Base-by-base conservation (phyloP, 2,797 vertebrate genomes). In the Ptychadena robeensis region DNA sequence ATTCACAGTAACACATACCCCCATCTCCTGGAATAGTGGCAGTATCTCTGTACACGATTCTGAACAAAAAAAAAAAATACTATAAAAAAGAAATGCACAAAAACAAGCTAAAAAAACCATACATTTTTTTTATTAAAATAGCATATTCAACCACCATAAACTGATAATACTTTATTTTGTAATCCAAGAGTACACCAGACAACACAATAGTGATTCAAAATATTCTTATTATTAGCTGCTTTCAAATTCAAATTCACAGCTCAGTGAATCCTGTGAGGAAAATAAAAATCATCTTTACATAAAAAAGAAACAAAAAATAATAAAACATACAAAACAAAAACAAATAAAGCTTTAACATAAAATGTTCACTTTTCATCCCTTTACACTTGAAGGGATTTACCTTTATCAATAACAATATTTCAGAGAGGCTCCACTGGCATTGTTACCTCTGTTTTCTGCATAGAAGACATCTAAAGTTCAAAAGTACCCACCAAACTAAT, bases 91-190 rank as follows among this genome's bases (percentile, higher is more conserved):
- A n/a, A n/a, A n/a, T n/a, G 44, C 18, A 15, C 44, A 2, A 53
- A 38, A 53, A 53, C 44, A 53, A n/a, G n/a, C 38, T 6, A 40
- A 40, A 40, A 40, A 40, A 5, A 40, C 6, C 6, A 40, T 40
- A 40, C 12, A 12, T 40, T 40, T 40, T 61, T 61, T 61, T 61
- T 97, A 97, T 96, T 96, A 98, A 98, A 98, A 98, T 97, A 97
- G 91, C 91, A 92, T 96, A 93, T 95, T 95, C 91, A 90, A 90
- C 90, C 93, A 93, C 82, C 89, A 87, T 90, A 92, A 92, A 92
- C 89, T 90, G 90, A 90, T 93, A 92, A 93, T 93, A 91, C 86
- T 86, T 92, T 92, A 91, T 91, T 90, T 88, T 88, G 73, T 75
- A 73, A 75, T 72, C 89, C 90, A 87, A 87, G 83, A 91, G 88